Conservation (phyloP, 2,888 invertebrate species). For the Torymus aiolomorphi region DNA sequence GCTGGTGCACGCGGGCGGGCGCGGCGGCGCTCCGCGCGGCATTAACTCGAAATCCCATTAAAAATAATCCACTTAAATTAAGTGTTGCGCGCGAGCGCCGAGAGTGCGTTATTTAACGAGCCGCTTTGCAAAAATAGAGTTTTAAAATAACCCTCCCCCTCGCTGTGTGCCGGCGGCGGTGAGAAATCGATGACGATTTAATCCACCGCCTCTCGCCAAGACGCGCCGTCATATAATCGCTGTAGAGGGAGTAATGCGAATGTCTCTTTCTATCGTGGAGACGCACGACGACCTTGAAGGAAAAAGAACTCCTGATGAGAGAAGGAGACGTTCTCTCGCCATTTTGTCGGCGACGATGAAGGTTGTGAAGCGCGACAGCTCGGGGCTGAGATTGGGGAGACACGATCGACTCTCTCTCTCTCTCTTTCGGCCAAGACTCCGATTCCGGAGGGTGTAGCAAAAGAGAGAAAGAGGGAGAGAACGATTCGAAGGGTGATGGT, state of each 20-base stretch:
- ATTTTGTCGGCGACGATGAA: constrained; percentile 68
- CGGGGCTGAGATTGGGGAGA: not conserved
- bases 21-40: constrained; percentile 16
- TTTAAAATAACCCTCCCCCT: not conserved
- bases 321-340: constrained; percentile 62
- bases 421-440: too few relatives aligned
- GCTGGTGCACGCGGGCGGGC: too few relatives aligned
- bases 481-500: constrained; percentile 51
- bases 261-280: too few relatives aligned
- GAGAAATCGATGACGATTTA: too few relatives aligned
- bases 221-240: too few relatives aligned
- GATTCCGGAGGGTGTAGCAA: too few relatives aligned
- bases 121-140: constrained; percentile 10
- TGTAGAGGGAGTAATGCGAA: too few relatives aligned
- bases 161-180: too few relatives aligned
- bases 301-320: too few relatives aligned
- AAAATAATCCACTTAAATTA: constrained; percentile 48
- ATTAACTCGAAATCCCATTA: constrained; percentile 48
- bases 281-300: too few relatives aligned
- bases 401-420: constrained; percentile 4
- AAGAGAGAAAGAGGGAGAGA: not conserved
- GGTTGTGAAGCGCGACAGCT: constrained; percentile 26
- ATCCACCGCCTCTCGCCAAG: too few relatives aligned
- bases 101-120: constrained; percentile 47
- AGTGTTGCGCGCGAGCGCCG: constrained; percentile 26